Evolutionary conservation across 1,140 invertebrate species (phyloP).

Genomic region (Dreissena polymorpha): DNA sequence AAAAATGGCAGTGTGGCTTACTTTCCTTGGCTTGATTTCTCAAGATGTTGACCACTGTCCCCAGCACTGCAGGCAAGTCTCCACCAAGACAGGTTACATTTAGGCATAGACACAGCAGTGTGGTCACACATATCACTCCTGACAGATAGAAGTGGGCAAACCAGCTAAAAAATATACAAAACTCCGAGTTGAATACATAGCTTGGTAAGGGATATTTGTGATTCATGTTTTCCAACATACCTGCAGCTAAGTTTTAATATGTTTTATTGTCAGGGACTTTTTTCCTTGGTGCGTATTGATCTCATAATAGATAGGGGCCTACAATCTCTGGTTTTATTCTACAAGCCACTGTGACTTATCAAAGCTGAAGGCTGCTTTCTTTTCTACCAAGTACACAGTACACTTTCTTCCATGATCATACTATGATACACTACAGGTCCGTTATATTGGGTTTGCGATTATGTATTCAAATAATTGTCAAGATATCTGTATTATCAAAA

Average conservation of each 20-base stretch:
- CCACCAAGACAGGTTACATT: constrained; percentile 25
- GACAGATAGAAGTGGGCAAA: constrained; percentile 46
- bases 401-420: too few species aligned
- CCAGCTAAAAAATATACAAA: constrained; percentile 35
- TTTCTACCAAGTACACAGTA: too few species aligned
- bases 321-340: not conserved
- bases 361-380: too few species aligned
- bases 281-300: not conserved
- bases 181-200: not conserved
- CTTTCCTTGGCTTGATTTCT: constrained; percentile 35
- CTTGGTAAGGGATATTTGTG: not conserved
- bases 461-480: too few species aligned
- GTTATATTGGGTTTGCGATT: too few species aligned
- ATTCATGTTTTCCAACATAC: not conserved
- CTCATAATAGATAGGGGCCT: not conserved
- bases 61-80: constrained; percentile 25
- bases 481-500: too few species aligned
- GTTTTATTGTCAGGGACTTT: not conserved
- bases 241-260: not conserved
- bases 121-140: constrained; percentile 22
- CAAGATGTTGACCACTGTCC: constrained; percentile 2
- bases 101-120: constrained; percentile 13
- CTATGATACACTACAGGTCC: too few species aligned
- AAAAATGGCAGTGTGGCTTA: constrained; percentile 8
- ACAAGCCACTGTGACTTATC: too few species aligned